Base-by-base conservation (phyloP, 2,113 vertebrate species). In the Paedocypris sp. region DNA sequence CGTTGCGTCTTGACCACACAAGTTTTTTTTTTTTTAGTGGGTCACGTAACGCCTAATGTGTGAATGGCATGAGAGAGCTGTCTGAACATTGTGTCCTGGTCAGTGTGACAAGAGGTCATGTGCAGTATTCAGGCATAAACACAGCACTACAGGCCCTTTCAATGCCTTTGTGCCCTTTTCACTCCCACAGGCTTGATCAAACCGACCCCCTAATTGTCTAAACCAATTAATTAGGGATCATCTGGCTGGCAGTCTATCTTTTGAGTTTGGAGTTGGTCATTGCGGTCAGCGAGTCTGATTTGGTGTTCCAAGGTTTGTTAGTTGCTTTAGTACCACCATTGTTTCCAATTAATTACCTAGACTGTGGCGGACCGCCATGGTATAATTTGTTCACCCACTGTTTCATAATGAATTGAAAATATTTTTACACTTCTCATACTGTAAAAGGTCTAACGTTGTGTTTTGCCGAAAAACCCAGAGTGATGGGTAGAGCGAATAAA, bases 211-310 rank as follows among this genome's bases (percentile, higher is more conserved):
- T 39, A 54, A 54, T 53, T 38, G 18, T 54, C 33, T 56, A 18
- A 56, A 56, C n/a, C 13, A 41, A 56, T 56, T 41, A 28, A 56
- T 41, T 16, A 54, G 26, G 22, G 22, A 54, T 54, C 35, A 39
- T 39, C 16, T 54, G 51, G 20, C 33, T 39, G 13, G n/a, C 6
- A 26, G 25, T 6, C 50, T 3, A 16, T 49, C 9, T 31, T 49
- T 18, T 31, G 26, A 49, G 26, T 32, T 18, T 20, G 28, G 26
- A 33, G 16, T 7, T 50, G 48, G 29, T 18, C 28, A 33, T 1
- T 32, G 28, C 5, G 10, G 28, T 33, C 48, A 32, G 10, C 16
- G 2, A 11, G 42, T 23, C 5, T 33, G 16, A 50, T 26, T 15
- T 26, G 43, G 9, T 26, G 3, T 23, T 46, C 43, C 5, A 7